phyloP scores from a whole-genome alignment of 2,113 vertebrate species.

The Neofelis nebulosa region DNA sequence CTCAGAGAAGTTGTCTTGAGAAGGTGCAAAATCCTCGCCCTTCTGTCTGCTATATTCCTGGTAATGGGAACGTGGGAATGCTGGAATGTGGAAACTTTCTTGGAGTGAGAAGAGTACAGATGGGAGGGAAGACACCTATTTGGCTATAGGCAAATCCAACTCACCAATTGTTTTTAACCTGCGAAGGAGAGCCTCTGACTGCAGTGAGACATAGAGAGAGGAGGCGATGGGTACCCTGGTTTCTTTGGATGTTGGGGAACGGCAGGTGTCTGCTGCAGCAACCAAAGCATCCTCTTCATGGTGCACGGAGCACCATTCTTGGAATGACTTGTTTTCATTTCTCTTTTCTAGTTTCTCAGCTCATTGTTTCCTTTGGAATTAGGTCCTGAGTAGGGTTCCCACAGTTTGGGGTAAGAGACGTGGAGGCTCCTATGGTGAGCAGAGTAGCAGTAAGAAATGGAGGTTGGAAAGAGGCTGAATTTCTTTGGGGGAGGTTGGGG shows the following conservation, averaged over 20 bases:
- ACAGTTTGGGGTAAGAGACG: background rate
- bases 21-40: background rate
- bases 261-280: background rate
- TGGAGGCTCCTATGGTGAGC: background rate
- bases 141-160: background rate
- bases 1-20: background rate
- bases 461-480: background rate
- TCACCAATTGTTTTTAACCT: background rate
- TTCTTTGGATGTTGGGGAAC: background rate
- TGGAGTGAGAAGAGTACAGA: background rate
- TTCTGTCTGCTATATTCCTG: background rate
- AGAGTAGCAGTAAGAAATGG: background rate
- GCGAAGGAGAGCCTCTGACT: background rate
- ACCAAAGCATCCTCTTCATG: background rate
- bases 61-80: no score
- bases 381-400: background rate
- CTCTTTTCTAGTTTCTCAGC: background rate
- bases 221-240: accelerated
- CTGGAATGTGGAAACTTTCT: background rate
- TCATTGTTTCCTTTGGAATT: background rate
- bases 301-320: background rate
- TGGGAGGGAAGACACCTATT: background rate
- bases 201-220: background rate
- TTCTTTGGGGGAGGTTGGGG: background rate
- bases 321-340: background rate